These are phyloP conservation scores for Papilio polyxenes DNA, from an alignment of 1,140 invertebrate species.

Conservation along the genomic window DNA sequence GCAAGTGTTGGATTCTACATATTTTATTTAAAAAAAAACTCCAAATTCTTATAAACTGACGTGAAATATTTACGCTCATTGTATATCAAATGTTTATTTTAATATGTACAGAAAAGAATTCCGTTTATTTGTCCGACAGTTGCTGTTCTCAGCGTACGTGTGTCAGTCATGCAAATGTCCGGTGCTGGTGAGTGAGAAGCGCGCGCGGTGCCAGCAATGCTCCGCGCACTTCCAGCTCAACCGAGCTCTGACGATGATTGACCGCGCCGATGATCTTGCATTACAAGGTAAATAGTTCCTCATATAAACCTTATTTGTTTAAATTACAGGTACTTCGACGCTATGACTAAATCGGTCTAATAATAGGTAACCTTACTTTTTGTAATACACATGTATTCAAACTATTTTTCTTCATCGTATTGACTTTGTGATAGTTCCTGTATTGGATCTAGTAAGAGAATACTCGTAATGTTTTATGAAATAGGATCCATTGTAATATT, in stretches of 20 bases:
- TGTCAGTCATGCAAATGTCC: conserved; percentile 71
- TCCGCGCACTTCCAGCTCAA: conserved; percentile 54
- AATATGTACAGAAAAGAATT: too few species aligned
- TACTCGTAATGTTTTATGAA: too few species aligned
- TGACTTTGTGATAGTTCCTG: too few species aligned
- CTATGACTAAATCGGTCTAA: too few species aligned
- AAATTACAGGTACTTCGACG: background rate
- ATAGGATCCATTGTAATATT: too few species aligned
- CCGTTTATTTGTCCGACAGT: conserved; percentile 45
- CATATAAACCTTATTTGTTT: background rate
- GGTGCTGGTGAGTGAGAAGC: conserved; percentile 49
- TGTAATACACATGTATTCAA: too few species aligned
- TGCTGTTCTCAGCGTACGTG: conserved; percentile 66
- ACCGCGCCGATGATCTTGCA: conserved; percentile 59
- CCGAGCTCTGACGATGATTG: conserved; percentile 50
- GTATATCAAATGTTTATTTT: too few species aligned
- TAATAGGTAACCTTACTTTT: too few species aligned
- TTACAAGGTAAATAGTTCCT: conserved; percentile 48
- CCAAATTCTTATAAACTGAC: too few species aligned
- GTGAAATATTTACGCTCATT: too few species aligned
- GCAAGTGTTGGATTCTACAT: too few species aligned
- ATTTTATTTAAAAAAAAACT: background rate
- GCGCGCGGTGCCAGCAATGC: conserved; percentile 58
- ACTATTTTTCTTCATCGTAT: too few species aligned
- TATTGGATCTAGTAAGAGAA: background rate